Percentiles rank a stretch among this genome's conserved stretches.
These are phyloP conservation scores for Drosophila repletoides DNA, from an alignment of 1,140 invertebrate species.

Conservation along the genomic window DNA sequence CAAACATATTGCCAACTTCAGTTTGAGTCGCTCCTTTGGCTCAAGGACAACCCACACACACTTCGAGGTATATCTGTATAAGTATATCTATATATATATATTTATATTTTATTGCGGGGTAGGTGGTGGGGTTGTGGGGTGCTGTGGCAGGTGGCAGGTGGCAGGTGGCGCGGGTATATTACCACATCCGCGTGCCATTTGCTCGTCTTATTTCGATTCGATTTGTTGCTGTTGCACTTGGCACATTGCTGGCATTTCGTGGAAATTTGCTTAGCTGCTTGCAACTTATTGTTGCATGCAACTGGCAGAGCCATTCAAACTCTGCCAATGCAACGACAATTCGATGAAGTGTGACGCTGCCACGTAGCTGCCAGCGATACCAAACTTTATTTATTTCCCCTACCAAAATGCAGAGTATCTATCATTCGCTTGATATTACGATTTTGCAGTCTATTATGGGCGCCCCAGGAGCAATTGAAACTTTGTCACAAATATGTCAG, in stretches of 20 bases:
- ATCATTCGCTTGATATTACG: too few species aligned
- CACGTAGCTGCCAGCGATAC: neutral
- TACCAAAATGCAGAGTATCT: neutral
- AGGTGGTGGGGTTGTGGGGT: too few species aligned
- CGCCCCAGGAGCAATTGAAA: too few species aligned
- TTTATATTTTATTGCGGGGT: too few species aligned
- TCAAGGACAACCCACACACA: slow-evolving; percentile 22
- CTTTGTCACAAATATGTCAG: too few species aligned
- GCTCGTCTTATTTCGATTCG: slow-evolving; percentile 6
- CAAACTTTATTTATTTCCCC: neutral
- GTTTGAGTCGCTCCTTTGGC: slow-evolving; percentile 19
- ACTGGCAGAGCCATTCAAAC: slow-evolving; percentile 10
- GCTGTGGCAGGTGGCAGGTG: too few species aligned
- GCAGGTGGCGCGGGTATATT: slow-evolving; percentile 35
- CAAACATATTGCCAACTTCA: slow-evolving; percentile 48
- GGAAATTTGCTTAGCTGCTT: slow-evolving; percentile 29
- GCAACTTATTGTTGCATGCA: slow-evolving; percentile 9
- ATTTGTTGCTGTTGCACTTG: slow-evolving; percentile 33
- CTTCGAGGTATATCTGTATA: too few species aligned
- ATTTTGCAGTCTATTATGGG: too few species aligned
- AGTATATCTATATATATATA: too few species aligned
- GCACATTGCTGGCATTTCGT: slow-evolving; percentile 31
- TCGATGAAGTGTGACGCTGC: slow-evolving; percentile 2
- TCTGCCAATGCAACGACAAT: slow-evolving; percentile 12
- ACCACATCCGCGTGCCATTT: slow-evolving; percentile 14